Percentiles rank a stretch among this genome's conserved stretches.
Evolutionary conservation across 2,888 invertebrate genomes (phyloP).

Genomic region (Dolichopus griseipennis): DNA sequence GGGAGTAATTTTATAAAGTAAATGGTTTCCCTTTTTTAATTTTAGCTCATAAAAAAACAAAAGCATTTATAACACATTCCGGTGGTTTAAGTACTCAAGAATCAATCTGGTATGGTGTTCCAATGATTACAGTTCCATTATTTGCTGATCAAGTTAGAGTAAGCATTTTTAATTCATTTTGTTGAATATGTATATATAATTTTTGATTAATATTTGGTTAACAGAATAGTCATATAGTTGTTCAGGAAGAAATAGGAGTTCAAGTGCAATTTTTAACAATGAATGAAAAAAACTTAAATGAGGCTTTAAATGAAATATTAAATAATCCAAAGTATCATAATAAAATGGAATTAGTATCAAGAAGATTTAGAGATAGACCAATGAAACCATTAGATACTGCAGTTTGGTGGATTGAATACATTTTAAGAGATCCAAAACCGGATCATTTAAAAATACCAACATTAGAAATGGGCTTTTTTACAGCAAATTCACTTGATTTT

Average conservation of each 20-base stretch:
- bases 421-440: conserved; percentile 47
- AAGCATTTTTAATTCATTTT: conserved; percentile 10
- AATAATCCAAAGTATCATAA: neutral
- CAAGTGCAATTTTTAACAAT: neutral
- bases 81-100: conserved; percentile 35
- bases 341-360: conserved; percentile 39
- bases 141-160: conserved; percentile 30
- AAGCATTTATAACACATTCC: conserved; percentile 33
- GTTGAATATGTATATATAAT: neutral
- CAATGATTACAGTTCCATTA: conserved; percentile 33
- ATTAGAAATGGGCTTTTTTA: conserved; percentile 42
- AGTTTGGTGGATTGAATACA: conserved; percentile 55
- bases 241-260: neutral
- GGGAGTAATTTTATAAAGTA: no score
- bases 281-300: conserved; percentile 15
- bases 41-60: conserved; percentile 28
- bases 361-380: conserved; percentile 45
- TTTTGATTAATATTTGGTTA: neutral
- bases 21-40: neutral
- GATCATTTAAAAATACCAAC: conserved; percentile 44
- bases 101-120: conserved; percentile 33
- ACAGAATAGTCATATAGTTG: neutral
- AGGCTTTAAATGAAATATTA: conserved; percentile 16
- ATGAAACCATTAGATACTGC: conserved; percentile 49
- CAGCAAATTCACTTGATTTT: conserved; percentile 44